Conservation (phyloP, 1,140 invertebrate species). For the Apis laboriosa region DNA sequence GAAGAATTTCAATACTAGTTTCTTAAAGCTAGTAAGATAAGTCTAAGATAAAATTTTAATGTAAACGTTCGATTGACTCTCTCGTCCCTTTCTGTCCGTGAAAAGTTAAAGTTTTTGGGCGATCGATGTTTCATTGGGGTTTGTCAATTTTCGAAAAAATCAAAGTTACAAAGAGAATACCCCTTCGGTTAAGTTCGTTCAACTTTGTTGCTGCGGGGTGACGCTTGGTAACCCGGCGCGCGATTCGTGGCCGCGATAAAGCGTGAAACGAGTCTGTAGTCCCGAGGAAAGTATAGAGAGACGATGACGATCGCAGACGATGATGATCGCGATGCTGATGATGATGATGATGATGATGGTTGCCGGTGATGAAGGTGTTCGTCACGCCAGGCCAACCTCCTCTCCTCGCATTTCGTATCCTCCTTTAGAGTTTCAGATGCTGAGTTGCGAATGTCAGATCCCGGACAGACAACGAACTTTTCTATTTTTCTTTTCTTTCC, state of each 20-base stretch:
- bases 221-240: neutral
- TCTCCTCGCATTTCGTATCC: slow-evolving; percentile 27
- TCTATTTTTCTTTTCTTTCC: no score
- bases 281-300: slow-evolving; percentile 20
- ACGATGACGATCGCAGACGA: slow-evolving; percentile 30
- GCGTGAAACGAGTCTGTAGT: slow-evolving; percentile 30
- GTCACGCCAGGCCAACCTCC: slow-evolving; percentile 44
- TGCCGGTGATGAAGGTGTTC: slow-evolving; percentile 25
- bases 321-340: slow-evolving; percentile 25
- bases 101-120: no score
- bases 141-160: neutral
- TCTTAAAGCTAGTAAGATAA: no score
- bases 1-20: no score
- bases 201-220: neutral
- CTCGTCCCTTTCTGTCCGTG: no score
- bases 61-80: no score
- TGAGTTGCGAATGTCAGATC: neutral
- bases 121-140: no score
- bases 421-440: neutral
- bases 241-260: neutral
- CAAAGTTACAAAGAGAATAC: no score
- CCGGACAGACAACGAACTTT: no score
- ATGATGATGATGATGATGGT: slow-evolving; percentile 19
- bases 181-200: slow-evolving; percentile 2
- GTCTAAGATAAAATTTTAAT: no score